Base-by-base conservation (phyloP, 1,140 invertebrate species). In the Drosophila mauritiana region DNA sequence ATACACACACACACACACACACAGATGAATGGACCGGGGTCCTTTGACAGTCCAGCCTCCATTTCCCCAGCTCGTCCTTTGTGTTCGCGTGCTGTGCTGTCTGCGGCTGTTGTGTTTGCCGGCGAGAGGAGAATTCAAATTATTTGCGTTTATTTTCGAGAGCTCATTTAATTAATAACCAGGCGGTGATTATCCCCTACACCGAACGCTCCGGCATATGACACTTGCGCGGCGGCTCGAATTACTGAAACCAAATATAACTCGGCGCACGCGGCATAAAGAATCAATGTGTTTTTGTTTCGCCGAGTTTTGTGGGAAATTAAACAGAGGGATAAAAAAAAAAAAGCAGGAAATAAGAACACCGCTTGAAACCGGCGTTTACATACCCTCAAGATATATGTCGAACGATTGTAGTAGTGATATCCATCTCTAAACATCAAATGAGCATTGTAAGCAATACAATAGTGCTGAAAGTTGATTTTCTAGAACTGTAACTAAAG, bases 91-190 rank as follows among this genome's bases (percentile, higher is more conserved):
- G 64, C 64, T 49, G 67, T 40, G 31, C 36, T 56, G 67, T 68
- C 64, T 68, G 64, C 61, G 64, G 46, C 45, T 48, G 27, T 27
- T 58, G 43, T 48, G 37, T 17, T 45, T 49, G 15, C 31, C 15
- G 22, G 12, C 37, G 34, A 5, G 34, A 5, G 34, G 62, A 39
- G 61, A 45, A 25, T 55, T 49, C 43, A 31, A 70, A 70, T 70
- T 72, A 70, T 72, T 72, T 72, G 68, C 65, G 70, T 72, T 72
- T 34, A 70, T 70, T 34, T 34, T 55, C 36, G 68, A 72, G 65
- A 37, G 45, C 34, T 70, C 52, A 72, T 72, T 72, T 72, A 72
- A 72, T 72, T 72, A 72, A 72, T 72, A 72, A 70, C 68, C 64
- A 17, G 15, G 17, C 42, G 10, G 37, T 12, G 67, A 69, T 69